Evolutionary conservation across 2,888 invertebrate genomes (phyloP), one percentile per base, ranked within the genome.

Genomic region (Drosophila melanocephala): DNA sequence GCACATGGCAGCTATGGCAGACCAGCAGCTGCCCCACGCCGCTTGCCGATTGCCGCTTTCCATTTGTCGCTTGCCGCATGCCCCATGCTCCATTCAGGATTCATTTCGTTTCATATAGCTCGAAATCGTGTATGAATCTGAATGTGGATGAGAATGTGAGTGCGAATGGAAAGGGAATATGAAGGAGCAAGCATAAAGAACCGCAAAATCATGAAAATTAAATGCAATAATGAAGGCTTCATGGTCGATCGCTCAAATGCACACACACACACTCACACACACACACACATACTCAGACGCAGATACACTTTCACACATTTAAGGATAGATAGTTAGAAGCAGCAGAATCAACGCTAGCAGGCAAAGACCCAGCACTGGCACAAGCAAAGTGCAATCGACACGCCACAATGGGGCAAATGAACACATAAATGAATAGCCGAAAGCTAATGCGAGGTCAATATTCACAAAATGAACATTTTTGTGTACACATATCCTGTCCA

Each of bases 161-260:
- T 68, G 66, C 53, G 76, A 62, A 83, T 81, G 75, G 73, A 68
- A 76, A 75, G 78, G 75, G 76, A 56, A 81, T 83, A 75, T 76
- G 67, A 75, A 80, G 80, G 75, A 86, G 75, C 69, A 71, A 77
- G 85, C 85, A 89, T 87, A 87, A 87, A 89, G 85, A 87, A 89
- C 87, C 89, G 80, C 87, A 87, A 87, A 87, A 89, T 87, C 87
- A 87, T 79, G 79, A 79, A 79, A 79, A 79, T 87, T 82, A 87
- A 87, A 87, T 87, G 87, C 87, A 87, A 87, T 87, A 87, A 87
- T 87, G 89, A 87, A 87, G 89, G 87, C 87, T 83, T 89, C 89
- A 87, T 89, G 87, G 89, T 89, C 87, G 87, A 87, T 87, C 87
- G 87, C 87, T 87, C 89, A 83, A 77, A 82, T 70, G 87, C 72